Percentiles rank a stretch among this genome's conserved stretches.
Conservation (phyloP, 2,797 vertebrate species). For the Sylvilagus floridanus region DNA sequence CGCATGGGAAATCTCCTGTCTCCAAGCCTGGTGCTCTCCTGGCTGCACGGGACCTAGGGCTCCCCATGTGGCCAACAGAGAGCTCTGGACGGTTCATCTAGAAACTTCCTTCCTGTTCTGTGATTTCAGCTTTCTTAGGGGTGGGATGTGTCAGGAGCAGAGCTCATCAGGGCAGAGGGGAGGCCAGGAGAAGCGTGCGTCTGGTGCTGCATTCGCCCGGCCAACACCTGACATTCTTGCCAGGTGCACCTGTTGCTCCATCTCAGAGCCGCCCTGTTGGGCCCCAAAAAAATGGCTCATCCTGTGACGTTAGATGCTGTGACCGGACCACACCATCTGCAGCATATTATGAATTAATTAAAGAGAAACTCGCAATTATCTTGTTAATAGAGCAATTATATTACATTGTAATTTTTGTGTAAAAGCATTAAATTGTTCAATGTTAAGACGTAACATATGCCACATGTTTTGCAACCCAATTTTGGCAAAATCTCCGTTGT, state of each 20-base stretch:
- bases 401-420: conserved; percentile 78
- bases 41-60: fast-evolving
- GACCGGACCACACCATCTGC: conserved; percentile 70
- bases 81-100: neutral
- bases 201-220: neutral
- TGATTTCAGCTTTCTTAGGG: neutral
- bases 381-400: conserved; percentile 78
- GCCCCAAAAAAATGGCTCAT: neutral
- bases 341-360: conserved; percentile 78
- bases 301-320: conserved; percentile 24
- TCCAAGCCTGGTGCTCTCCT: neutral
- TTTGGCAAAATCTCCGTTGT: conserved; percentile 45
- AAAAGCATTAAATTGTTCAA: conserved; percentile 73
- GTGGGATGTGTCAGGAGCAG: neutral
- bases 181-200: too few relatives aligned
- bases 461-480: neutral
- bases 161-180: neutral
- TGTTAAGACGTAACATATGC: conserved; percentile 53
- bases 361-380: conserved; percentile 78
- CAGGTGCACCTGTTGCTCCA: neutral
- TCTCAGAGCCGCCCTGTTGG: neutral
- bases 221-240: neutral
- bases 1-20: neutral
- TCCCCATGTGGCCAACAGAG: neutral
- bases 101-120: neutral